Conservation (phyloP, 2,113 vertebrate genomes). For the Myocastor coypus region DNA sequence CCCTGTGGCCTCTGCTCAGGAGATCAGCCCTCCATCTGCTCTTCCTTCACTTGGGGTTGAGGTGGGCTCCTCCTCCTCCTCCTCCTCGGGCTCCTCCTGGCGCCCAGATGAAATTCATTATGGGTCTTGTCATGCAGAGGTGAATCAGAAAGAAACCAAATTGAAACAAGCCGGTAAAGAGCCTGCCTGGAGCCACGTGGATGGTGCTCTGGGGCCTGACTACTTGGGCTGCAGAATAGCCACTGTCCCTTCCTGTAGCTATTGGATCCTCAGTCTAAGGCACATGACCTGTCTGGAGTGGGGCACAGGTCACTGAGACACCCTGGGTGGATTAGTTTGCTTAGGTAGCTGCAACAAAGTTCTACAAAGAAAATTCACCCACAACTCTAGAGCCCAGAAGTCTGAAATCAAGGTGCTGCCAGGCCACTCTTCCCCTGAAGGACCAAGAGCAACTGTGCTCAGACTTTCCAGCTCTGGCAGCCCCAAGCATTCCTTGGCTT, state of each 20-base stretch:
- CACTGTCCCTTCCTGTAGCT: not conserved
- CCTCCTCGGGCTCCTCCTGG: too few relatives aligned
- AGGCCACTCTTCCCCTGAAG: rapidly evolving
- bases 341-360: not conserved
- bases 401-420: not conserved
- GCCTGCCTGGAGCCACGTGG: slow-evolving; percentile 29
- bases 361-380: not conserved
- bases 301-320: not conserved
- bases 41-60: not conserved
- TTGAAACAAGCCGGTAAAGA: slow-evolving; percentile 20
- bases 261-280: too few relatives aligned
- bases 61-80: not conserved
- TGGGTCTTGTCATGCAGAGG: not conserved
- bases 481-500: not conserved
- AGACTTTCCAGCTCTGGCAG: not conserved
- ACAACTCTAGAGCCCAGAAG: not conserved
- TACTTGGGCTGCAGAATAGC: slow-evolving; percentile 39
- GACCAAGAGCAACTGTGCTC: not conserved
- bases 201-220: slow-evolving; percentile 48
- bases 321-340: not conserved
- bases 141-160: slow-evolving; percentile 43
- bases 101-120: not conserved
- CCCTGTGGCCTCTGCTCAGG: not conserved
- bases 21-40: not conserved
- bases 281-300: not conserved